Conservation (phyloP, 92 coral and sea anemone genomes). For the Muricea muricata region DNA sequence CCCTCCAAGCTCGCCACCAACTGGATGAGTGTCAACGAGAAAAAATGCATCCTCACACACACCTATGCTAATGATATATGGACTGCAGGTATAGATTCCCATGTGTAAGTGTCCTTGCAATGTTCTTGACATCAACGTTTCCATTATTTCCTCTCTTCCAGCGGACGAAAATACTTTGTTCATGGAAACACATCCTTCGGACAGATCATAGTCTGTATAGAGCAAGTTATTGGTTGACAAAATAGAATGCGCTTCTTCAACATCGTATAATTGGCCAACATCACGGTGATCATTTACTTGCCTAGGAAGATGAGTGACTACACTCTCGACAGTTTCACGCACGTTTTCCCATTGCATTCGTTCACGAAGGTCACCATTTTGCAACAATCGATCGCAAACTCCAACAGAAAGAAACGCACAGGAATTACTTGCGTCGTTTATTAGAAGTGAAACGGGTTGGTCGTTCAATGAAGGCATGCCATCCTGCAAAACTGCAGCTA, state of each 20-base stretch:
- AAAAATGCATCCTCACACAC: neutral
- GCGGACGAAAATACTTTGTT: constrained; percentile 16
- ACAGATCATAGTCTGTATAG: constrained; percentile 13
- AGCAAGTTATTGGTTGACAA: constrained; percentile 13
- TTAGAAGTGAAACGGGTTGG: neutral
- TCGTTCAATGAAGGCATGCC: neutral
- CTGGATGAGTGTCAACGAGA: constrained; percentile 21
- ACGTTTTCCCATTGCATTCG: constrained; percentile 13
- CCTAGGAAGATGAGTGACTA: constrained; percentile 5
- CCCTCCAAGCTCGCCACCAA: neutral
- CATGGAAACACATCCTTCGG: constrained; percentile 22
- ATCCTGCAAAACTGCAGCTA: neutral
- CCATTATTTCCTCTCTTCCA: constrained; percentile 14
- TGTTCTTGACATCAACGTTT: neutral
- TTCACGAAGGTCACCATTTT: neutral
- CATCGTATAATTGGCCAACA: constrained; percentile 14
- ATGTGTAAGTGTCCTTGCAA: neutral
- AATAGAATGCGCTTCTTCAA: constrained; percentile 15
- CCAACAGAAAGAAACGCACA: too few species aligned
- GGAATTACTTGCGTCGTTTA: constrained; percentile 46
- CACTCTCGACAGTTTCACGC: constrained; percentile 14
- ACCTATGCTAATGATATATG: neutral
- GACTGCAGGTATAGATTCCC: constrained; percentile 11
- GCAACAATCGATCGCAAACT: constrained; percentile 49
- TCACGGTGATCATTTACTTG: constrained; percentile 18